phyloP scores from a whole-genome alignment of 2,113 vertebrate genomes.

The Trachemys scripta region DNA sequence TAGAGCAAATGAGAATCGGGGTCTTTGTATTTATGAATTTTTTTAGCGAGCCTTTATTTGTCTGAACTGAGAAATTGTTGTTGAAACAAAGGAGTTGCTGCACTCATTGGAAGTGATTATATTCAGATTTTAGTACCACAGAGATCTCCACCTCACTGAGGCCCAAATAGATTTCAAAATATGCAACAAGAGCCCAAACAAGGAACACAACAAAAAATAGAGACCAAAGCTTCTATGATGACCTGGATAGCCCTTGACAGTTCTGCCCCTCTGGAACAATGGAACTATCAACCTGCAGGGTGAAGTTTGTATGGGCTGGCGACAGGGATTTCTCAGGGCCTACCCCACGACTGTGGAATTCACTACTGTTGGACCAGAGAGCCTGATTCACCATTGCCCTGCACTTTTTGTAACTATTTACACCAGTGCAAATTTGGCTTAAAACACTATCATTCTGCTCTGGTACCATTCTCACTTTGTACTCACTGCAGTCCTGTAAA shows the following conservation, averaged over 20 bases:
- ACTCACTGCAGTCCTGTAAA: background rate
- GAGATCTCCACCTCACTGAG: background rate
- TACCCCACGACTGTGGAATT: background rate
- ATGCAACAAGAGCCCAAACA: background rate
- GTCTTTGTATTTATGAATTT: background rate
- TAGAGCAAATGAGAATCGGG: background rate
- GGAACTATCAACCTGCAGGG: background rate
- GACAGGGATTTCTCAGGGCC: background rate
- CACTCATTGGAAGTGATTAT: conserved; percentile 7
- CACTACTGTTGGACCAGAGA: background rate
- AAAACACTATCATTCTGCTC: background rate
- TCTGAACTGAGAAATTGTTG: conserved; percentile 28
- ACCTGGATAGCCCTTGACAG: background rate
- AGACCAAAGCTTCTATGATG: background rate
- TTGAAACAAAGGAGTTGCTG: conserved; percentile 36
- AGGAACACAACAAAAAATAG: background rate
- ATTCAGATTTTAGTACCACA: background rate
- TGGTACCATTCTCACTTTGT: background rate
- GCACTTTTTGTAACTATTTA: background rate
- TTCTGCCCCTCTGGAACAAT: background rate
- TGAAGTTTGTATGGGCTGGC: background rate
- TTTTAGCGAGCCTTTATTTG: conserved; percentile 50
- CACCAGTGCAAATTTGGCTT: background rate
- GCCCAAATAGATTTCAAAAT: background rate
- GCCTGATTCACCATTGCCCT: background rate